Base-by-base conservation (phyloP, 2,888 invertebrate genomes). In the Rhagonycha lutea region DNA sequence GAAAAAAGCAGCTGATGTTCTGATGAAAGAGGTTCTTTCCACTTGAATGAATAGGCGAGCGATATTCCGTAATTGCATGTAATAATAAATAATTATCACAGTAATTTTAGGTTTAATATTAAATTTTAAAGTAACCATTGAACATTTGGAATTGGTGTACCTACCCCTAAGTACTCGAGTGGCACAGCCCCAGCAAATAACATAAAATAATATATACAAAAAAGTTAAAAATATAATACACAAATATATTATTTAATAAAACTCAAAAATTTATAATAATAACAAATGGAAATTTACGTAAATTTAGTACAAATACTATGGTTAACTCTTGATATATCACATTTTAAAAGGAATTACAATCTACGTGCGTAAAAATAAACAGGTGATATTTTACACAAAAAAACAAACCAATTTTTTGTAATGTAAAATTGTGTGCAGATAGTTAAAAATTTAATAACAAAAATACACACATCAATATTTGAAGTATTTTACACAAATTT, bases 281-380 rank as follows among this genome's bases (percentile, higher is more conserved):
- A 72, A 72, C 65, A 75, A 72, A 73, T 65, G 68, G 71, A 73
- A 69, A 47, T 68, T 68, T 73, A 71, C 60, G 63, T 68, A 71
- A 69, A 70, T 70, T 73, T 71, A 76, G 76, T 73, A 71, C 73
- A 76, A 75, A 73, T 63, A 70, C 61, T 73, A 73, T 73, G 76
- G 76, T 76, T 76, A 76, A 76, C 76, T 73, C 71, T 76, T 68
- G 32, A 69, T 24, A 76, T 76, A 76, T 76, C 76, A 76, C 76
- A 76, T 63, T 73, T 69, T 72, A 73, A 67, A 67, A 70, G 65
- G 71, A 68, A 71, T 68, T 70, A 75, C 47, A 7, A 72, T 8
- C 73, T 76, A 74, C 29, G 76, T 74, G 76, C 73, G 69, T 26
- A 26, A 62, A 65, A 62, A 73, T 68, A 75, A 76, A 76, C 73